Percentiles rank a stretch among this genome's conserved stretches.
phyloP scores from a whole-genome alignment of 2,888 invertebrate genomes.

The Adelphocoris suturalis region DNA sequence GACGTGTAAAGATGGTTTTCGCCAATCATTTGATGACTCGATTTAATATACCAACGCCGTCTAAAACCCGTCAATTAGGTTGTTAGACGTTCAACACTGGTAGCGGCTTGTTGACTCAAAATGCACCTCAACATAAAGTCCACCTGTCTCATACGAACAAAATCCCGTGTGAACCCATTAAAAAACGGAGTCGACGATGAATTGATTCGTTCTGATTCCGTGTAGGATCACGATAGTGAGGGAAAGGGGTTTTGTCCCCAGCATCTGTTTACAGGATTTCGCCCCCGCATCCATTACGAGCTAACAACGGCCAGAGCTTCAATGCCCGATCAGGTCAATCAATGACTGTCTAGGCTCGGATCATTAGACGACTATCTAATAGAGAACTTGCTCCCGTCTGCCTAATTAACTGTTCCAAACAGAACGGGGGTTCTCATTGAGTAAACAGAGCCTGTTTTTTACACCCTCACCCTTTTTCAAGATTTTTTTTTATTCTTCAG shows the following conservation, averaged over 20 bases:
- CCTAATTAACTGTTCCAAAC: conserved; percentile 53
- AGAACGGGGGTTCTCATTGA: conserved; percentile 47
- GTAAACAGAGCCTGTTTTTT: conserved; percentile 50
- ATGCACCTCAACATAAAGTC: neutral
- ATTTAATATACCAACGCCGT: neutral
- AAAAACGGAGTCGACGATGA: conserved; percentile 21
- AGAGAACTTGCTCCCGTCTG: conserved; percentile 18
- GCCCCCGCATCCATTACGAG: conserved; percentile 55
- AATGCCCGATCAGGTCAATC: conserved; percentile 63
- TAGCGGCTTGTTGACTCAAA: conserved; percentile 10
- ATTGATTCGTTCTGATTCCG: conserved; percentile 62
- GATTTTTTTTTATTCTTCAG: neutral
- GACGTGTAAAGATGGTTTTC: no score
- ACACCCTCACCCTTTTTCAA: neutral
- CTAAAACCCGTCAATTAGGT: neutral
- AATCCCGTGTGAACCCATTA: conserved; percentile 21
- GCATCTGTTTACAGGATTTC: conserved; percentile 67
- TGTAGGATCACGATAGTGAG: conserved; percentile 47
- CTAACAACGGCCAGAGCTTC: conserved; percentile 38
- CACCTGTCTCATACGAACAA: conserved; percentile 20
- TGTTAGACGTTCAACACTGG: neutral
- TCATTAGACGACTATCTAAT: conserved; percentile 51
- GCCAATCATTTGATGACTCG: no score
- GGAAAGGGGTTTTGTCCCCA: conserved; percentile 46
- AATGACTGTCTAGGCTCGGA: conserved; percentile 52